Percentiles rank a stretch among this genome's conserved stretches.
phyloP scores from a whole-genome alignment of 2,113 vertebrate genomes.

The Murina feae region DNA sequence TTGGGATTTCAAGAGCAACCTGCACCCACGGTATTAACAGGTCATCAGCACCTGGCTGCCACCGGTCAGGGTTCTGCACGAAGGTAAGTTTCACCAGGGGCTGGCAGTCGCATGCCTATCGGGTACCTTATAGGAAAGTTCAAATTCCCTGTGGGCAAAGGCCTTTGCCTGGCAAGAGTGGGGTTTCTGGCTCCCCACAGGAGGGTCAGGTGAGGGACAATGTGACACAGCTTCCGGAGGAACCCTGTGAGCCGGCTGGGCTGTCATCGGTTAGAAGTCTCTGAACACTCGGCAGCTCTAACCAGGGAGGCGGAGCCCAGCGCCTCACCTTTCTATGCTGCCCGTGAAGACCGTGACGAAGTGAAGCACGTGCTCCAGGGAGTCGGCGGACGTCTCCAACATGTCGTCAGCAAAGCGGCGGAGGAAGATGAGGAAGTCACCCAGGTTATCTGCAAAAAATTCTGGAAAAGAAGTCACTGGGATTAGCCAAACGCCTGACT shows the following conservation, averaged over 20 bases:
- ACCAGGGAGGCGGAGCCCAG: not conserved
- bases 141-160: conserved; percentile 1
- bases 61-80: not conserved
- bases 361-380: conserved; percentile 92
- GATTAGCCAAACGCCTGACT: conserved; percentile 28
- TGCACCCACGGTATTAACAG: not conserved
- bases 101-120: not conserved
- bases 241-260: not conserved
- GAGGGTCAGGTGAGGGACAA: not conserved
- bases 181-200: not conserved
- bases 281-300: not conserved
- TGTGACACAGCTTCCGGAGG: not conserved
- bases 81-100: not conserved
- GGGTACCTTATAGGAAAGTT: not conserved
- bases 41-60: not conserved
- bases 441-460: conserved; percentile 97
- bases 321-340: conserved; percentile 90
- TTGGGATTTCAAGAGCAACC: not conserved
- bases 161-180: not conserved
- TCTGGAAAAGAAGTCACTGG: conserved; percentile 81
- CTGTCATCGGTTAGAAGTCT: not conserved
- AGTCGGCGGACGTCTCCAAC: conserved; percentile 92
- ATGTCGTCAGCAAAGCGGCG: conserved; percentile 95
- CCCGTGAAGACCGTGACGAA: conserved; percentile 97
- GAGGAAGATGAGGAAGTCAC: conserved; percentile 97